Evolutionary conservation across 2,797 vertebrate species (phyloP), one percentile per base, ranked within the genome.

Genomic region (Capromys pilorides): DNA sequence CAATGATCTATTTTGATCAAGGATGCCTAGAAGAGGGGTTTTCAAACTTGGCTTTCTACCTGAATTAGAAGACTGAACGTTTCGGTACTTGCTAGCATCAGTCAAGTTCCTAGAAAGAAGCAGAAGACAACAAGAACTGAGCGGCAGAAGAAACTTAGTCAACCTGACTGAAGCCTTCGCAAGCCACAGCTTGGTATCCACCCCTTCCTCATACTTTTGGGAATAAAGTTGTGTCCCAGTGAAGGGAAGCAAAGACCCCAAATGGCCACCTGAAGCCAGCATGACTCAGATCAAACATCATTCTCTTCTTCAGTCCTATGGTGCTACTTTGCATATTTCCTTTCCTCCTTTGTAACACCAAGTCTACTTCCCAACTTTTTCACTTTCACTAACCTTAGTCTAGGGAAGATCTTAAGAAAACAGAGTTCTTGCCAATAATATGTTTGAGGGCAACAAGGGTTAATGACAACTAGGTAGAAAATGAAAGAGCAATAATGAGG

Each of bases 11-110:
- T 79, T 87, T 82, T 83, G 19, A 88, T 69, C 41, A 5, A 26
- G 28, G 67, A 39, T 21, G 75, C 21, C 26, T 88, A 84, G 2
- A 88, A 92, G 10, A 85, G 41, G 3, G 33, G 84, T 12, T 61
- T 81, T 51, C 6, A 78, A 88, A 39, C 54, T 22, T 85, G 90
- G 19, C 66, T 31, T 90, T 93, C 77, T 93, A 86, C 90, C 62
- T 91, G 94, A 92, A 64, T 89, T 36, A 69, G 36, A 94, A 86
- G n/a, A 84, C 4, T 61, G n/a, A n/a, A n/a, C n/a, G n/a, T n/a
- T n/a, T n/a, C n/a, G n/a, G n/a, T n/a, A n/a, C n/a, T 93, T 77
- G 54, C 67, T 36, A 95, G 73, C 49, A 73, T 69, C 59, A 36
- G 31, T 86, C 69, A 88, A 84, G 95, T 93, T 92, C 64, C n/a